Evolutionary conservation across 1,140 invertebrate genomes (phyloP).

Genomic region (Diabrotica virgifera): DNA sequence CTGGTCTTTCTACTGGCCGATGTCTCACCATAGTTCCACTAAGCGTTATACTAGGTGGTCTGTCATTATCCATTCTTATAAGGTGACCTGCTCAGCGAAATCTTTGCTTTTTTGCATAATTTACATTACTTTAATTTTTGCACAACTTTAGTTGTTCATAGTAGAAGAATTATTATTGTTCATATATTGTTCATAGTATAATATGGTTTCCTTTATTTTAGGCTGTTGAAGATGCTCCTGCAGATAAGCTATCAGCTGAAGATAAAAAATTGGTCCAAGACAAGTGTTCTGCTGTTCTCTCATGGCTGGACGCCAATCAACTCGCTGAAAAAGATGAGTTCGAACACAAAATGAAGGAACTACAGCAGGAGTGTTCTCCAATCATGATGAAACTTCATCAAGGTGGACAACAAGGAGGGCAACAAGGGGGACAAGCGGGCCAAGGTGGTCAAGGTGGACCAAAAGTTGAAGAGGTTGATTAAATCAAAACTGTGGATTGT

Average conservation of each 20-base stretch:
- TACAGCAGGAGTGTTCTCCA: constrained; percentile 68
- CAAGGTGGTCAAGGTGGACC: constrained; percentile 55
- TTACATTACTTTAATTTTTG: no score
- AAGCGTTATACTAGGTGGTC: no score
- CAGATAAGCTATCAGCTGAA: constrained; percentile 57
- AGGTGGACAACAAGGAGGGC: constrained; percentile 43
- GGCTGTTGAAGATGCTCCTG: constrained; percentile 64
- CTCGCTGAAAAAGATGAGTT: constrained; percentile 75
- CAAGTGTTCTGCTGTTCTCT: constrained; percentile 55
- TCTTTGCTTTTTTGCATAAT: no score
- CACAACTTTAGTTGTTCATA: no score
- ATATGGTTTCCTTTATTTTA: constrained; percentile 29
- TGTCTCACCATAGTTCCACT: no score
- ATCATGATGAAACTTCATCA: constrained; percentile 77
- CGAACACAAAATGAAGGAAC: constrained; percentile 69
- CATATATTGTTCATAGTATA: no score
- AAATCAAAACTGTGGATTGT: constrained; percentile 31
- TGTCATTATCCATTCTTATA: no score
- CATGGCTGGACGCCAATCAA: constrained; percentile 60
- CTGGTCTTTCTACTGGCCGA: no score
- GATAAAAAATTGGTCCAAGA: constrained; percentile 61
- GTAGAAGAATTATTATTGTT: no score
- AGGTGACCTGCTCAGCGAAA: no score
- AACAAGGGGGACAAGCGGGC: constrained; percentile 37
- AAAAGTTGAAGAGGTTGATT: constrained; percentile 68